Base-by-base conservation (phyloP, 2,888 invertebrate genomes). In the Lysandra bellargus region DNA sequence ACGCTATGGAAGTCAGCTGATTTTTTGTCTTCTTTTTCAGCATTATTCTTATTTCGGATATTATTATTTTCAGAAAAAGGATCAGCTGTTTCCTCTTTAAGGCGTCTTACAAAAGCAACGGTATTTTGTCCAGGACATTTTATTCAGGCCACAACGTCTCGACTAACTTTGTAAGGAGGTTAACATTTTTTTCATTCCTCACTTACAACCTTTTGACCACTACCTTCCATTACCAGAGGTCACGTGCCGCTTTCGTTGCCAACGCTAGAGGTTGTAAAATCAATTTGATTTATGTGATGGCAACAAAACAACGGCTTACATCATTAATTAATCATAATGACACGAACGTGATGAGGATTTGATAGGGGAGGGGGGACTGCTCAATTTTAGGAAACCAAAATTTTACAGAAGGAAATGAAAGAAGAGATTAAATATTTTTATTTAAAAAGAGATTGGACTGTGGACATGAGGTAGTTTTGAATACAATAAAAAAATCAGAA, bases 221-320 rank as follows among this genome's bases (percentile, higher is more conserved):
- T 69, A 37, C 33, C 17, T 14, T 37, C 33, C 69, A 69, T 69
- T 17, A 69, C 69, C 33, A 69, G 69, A 14, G 69, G 69, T 69
- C 69, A 69, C 69, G 69, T 69, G 69, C 17, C 33, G 17, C 69
- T 69, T 33, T 69, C 69, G 69, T 69, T 37, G 69, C 33, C 69
- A 69, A 69, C 33, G 69, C 14, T 69, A 69, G 14, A 69, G 33
- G 69, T 69, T 69, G 33, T 69, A 69, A 69, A 69, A 37, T 69
- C 69, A 14, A 74, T 75, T 49, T 75, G 75, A 75, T 75, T 75
- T 30, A 75, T 75, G 75, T 49, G 44, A n/a, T 49, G 49, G 75
- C 44, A 44, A 44, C 49, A 23, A 75, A 49, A 53, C 23, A 75
- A 75, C 75, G 44, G 75, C 14, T 23, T 75, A 75, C 49, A 49